Evolutionary conservation across 2,888 invertebrate species (phyloP).

Genomic region (Oasisia sp.): DNA sequence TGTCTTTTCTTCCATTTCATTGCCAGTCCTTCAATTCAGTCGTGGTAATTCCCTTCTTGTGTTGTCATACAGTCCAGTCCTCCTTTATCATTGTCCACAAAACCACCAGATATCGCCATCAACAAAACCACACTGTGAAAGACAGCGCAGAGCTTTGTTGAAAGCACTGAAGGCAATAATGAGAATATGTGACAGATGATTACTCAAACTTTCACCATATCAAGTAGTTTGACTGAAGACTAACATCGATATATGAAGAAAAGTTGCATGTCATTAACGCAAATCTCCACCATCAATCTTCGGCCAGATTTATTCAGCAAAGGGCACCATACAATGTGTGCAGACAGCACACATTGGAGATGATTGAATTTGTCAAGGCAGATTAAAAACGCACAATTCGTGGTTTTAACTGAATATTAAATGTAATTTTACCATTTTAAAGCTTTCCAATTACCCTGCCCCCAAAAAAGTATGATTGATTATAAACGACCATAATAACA

Average conservation of each 20-base stretch:
- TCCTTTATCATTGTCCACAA: neutral
- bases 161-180: neutral
- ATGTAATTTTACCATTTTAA: neutral
- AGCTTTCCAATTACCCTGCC: neutral
- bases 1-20: too few species aligned
- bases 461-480: too few species aligned
- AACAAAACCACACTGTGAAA: neutral
- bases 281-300: neutral
- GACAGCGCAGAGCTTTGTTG: neutral
- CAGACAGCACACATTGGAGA: neutral
- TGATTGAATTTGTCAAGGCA: neutral
- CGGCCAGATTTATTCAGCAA: neutral
- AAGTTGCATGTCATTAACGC: constrained; percentile 11
- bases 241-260: neutral
- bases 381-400: neutral
- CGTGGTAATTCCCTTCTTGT: neutral
- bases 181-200: neutral
- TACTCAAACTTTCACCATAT: constrained; percentile 5
- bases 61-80: neutral
- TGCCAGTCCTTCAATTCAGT: neutral
- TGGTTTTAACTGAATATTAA: neutral
- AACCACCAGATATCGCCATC: neutral
- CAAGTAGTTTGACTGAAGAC: neutral
- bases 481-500: too few species aligned
- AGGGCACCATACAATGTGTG: neutral